phyloP scores from a whole-genome alignment of 2,113 vertebrate species.

The Sprattus sprattus region DNA sequence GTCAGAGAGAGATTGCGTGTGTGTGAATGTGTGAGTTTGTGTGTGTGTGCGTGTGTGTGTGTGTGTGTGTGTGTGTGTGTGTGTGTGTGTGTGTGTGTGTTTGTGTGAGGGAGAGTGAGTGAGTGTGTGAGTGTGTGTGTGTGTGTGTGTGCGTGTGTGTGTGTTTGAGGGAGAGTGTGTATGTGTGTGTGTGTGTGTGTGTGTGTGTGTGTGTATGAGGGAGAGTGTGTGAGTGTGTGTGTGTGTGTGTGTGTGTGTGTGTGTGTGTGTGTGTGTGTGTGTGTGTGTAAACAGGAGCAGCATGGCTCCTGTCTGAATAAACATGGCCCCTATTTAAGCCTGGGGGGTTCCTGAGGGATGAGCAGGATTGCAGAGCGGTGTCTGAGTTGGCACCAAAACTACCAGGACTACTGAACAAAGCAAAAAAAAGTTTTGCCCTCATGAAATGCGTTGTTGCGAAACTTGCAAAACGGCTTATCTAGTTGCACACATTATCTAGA shows the following conservation, averaged over 20 bases:
- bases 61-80: neutral
- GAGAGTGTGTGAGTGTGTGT: neutral
- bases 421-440: neutral
- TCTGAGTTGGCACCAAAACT: neutral
- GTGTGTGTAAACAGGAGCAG: constrained; percentile 10
- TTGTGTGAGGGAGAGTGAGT: too few relatives aligned
- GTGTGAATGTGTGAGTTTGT: neutral
- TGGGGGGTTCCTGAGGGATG: neutral
- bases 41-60: neutral
- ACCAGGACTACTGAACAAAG: neutral
- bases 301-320: constrained; percentile 19
- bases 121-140: neutral
- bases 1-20: too few relatives aligned
- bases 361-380: neutral
- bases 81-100: neutral
- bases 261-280: neutral
- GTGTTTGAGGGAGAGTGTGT: neutral
- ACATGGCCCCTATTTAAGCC: constrained; percentile 14
- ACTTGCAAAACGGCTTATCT: neutral
- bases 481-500: neutral
- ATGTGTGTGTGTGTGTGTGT: neutral
- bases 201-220: neutral
- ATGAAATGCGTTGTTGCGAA: neutral
- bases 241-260: neutral
- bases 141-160: constrained; percentile 2